Percentiles rank a stretch among this genome's conserved stretches.
Evolutionary conservation across 2,888 invertebrate species (phyloP).

Genomic region (Aricia artaxerxes): DNA sequence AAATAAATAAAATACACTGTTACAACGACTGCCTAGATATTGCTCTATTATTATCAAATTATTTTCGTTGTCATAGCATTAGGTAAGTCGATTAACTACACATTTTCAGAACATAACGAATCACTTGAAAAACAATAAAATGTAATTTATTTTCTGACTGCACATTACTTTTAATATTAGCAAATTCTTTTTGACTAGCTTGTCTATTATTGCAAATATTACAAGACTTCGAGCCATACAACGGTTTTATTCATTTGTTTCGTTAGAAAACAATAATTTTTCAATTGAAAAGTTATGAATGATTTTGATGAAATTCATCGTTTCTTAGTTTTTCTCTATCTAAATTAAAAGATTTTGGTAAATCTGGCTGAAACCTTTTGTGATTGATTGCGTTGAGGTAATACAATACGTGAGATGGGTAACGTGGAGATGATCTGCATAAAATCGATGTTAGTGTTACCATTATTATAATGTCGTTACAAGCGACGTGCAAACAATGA

Average conservation of each 20-base stretch:
- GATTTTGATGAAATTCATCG: neutral
- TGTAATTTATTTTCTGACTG: neutral
- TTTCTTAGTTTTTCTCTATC: neutral
- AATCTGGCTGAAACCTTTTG: neutral
- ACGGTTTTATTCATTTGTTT: no score
- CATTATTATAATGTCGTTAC: constrained; percentile 6
- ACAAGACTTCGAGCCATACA: no score
- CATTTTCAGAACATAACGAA: neutral
- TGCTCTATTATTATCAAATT: neutral
- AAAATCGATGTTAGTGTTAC: neutral
- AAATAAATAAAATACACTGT: neutral
- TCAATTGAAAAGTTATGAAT: neutral
- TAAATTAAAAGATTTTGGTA: constrained; percentile 1
- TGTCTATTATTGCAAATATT: no score
- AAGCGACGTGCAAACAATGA: neutral
- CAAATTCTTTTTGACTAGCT: no score
- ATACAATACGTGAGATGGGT: constrained; percentile 16
- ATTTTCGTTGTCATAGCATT: neutral
- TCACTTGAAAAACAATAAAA: neutral
- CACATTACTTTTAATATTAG: no score
- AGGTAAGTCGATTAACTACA: neutral
- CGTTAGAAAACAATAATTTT: no score
- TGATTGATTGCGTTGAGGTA: constrained; percentile 19
- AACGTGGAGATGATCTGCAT: neutral
- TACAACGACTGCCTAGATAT: neutral